Evolutionary conservation across 2,888 invertebrate species (phyloP), one percentile per base, ranked within the genome.

Genomic region (Synanthedon andrenaeformis): DNA sequence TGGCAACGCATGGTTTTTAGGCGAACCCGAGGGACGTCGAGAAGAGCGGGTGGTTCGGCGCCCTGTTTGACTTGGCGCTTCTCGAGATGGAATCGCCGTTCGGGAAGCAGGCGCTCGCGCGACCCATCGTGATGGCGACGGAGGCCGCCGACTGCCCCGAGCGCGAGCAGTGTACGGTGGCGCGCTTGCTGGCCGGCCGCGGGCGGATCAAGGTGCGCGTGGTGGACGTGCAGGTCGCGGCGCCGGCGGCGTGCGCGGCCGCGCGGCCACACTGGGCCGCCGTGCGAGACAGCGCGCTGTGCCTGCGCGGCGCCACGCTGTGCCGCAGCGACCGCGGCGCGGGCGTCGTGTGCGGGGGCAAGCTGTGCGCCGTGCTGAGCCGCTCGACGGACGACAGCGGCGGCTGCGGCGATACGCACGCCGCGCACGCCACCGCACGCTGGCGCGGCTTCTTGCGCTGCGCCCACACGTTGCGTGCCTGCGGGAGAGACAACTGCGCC

Each of bases 391-490:
- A 51, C 23, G 49, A 53, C 51, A 41, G 52, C n/a, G 59, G 52
- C 28, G 58, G 55, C 49, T 79, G 80, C 63, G 78, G 77, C 17
- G 61, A 59, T 57, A 61, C 64, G 57, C 76, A 75, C 64, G 74
- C 67, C 42, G 80, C 74, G 57, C 73, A 71, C 57, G 64, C 64
- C 61, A 60, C 79, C 53, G 64, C 76, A 57, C 75, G 68, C 60
- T 73, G 72, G 74, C 74, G 75, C 4, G 70, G 69, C 55, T 82
- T 82, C 63, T 66, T 84, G 59, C 80, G 74, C 58, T 84, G 84
- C 64, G 83, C 82, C 35, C 79, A 78, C 61, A 73, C 73, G 23
- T 59, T 69, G 49, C 69, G 70, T 10, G 59, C 57, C 23, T 71
- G 71, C 55, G 67, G 67, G 49, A 62, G 74, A 13, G 73, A 66